Percentiles rank a stretch among this genome's conserved stretches.
These are phyloP conservation scores for Apantesis nais DNA, from an alignment of 2,888 invertebrate genomes.

Conservation along the genomic window DNA sequence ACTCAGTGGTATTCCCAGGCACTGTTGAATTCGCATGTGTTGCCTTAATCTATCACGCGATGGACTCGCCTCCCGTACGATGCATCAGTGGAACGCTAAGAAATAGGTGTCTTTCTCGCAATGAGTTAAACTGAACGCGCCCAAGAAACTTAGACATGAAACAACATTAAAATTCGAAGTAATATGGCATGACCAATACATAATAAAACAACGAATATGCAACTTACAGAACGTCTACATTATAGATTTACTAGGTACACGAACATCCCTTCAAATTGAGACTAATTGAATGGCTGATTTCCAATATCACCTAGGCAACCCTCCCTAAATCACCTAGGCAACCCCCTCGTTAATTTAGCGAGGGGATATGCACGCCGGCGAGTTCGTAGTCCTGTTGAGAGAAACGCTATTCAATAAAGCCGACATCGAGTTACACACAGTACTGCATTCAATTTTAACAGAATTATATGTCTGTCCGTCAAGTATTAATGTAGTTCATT, in stretches of 20 bases:
- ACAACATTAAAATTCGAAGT: background rate
- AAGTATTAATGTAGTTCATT: background rate
- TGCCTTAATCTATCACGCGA: no score
- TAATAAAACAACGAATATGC: no score
- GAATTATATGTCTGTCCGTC: background rate
- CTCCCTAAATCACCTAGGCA: conserved; percentile 8
- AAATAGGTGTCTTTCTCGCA: background rate
- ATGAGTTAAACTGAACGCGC: background rate
- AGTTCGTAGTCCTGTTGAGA: background rate
- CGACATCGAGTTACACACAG: background rate
- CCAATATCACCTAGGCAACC: conserved; percentile 11
- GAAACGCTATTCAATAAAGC: background rate
- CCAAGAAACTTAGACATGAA: background rate
- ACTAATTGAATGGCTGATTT: conserved; percentile 8
- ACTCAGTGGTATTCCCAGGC: no score
- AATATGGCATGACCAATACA: no score
- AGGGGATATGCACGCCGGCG: background rate
- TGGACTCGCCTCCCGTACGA: no score
- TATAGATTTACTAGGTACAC: background rate
- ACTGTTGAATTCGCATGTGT: no score
- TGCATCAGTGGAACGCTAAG: no score
- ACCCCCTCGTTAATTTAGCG: background rate
- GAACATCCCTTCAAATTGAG: background rate
- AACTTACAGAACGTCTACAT: no score
- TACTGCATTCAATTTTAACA: background rate